Base-by-base conservation (phyloP, 2,113 vertebrate genomes). In the Columbina picui region DNA sequence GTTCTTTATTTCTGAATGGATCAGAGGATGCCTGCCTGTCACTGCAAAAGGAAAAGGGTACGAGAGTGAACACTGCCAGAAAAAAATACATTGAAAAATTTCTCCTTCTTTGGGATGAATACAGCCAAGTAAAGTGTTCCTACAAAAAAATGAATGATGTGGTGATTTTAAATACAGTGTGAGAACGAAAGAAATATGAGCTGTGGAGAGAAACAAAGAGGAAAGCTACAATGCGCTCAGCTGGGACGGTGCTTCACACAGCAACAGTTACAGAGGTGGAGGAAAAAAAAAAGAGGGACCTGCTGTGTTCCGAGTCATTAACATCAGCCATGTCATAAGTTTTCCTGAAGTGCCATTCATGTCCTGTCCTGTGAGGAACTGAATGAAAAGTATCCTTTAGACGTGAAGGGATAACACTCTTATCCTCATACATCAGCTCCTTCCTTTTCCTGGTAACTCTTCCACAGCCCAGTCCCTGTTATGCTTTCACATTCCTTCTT, bases 111-210 rank as follows among this genome's bases (percentile, higher is more conserved):
- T 95, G 53, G 52, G 65, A 39, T 67, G 52, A 96, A 87, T 61
- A 65, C 11, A 80, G 34, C 2, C 14, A 79, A 82, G 36, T 78
- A 91, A 90, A 92, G 29, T 52, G 21, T 71, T 89, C 27, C 76
- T 90, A 50, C 23, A 61, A 78, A 68, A 96, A 73, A 88, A 52
- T 27, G 26, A 96, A 81, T 93, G 74, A 80, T 49, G 39, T 50
- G 79, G 22, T 94, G 64, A 84, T 95, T 96, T 82, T 83, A 86
- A 96, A 67, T 65, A 45, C 1, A 15, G 73, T 53, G 79, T 91
- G 79, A 91, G 79, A 88, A 71, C 53, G 87, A 92, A 60, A 50
- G 84, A 36, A 65, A 59, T 65, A 55, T 2, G 71, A 94, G 32
- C 59, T 73, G 76, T 36, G 73, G 57, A 63, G 56, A 38, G 56